phyloP scores from a whole-genome alignment of 2,797 vertebrate genomes.

The Phoxinus dragarum region DNA sequence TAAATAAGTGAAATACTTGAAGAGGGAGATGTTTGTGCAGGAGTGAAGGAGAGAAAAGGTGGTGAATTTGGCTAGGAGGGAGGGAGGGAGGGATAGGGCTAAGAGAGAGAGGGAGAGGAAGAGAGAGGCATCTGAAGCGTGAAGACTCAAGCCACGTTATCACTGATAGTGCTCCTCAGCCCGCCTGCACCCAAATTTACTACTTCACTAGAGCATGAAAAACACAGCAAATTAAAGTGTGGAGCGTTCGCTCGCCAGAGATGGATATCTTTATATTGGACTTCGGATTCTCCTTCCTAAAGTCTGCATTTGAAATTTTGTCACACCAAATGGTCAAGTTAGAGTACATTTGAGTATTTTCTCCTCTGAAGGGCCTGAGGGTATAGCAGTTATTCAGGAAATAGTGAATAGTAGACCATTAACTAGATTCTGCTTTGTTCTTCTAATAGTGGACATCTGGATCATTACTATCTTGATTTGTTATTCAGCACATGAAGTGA shows the following conservation, averaged over 20 bases:
- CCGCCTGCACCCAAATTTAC: constrained; percentile 89
- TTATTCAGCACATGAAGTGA: background rate
- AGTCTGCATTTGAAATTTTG: constrained; percentile 79
- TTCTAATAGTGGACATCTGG: background rate
- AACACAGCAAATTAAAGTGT: constrained; percentile 94
- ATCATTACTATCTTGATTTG: background rate
- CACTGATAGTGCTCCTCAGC: constrained; percentile 89
- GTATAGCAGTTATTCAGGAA: background rate
- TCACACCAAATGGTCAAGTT: constrained; percentile 68
- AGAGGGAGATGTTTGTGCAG: constrained; percentile 6
- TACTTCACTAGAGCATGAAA: constrained; percentile 97
- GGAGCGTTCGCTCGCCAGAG: constrained; percentile 88
- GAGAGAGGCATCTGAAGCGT: constrained; percentile 83
- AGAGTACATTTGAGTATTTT: constrained; percentile 47
- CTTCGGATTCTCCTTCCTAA: constrained; percentile 79
- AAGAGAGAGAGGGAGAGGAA: constrained; percentile 65
- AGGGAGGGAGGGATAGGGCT: constrained; percentile 62
- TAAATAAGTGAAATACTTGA: constrained; percentile 23
- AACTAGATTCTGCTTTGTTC: constrained; percentile 9
- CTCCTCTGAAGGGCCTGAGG: constrained; percentile 6
- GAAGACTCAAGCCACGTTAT: constrained; percentile 91
- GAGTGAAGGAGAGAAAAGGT: constrained; percentile 48
- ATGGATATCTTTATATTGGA: constrained; percentile 96
- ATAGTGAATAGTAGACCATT: constrained; percentile 15
- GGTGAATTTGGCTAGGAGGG: constrained; percentile 24